These are phyloP conservation scores for Oncorhynchus gorbuscha DNA, from an alignment of 2,113 vertebrate genomes.

Conservation along the genomic window DNA sequence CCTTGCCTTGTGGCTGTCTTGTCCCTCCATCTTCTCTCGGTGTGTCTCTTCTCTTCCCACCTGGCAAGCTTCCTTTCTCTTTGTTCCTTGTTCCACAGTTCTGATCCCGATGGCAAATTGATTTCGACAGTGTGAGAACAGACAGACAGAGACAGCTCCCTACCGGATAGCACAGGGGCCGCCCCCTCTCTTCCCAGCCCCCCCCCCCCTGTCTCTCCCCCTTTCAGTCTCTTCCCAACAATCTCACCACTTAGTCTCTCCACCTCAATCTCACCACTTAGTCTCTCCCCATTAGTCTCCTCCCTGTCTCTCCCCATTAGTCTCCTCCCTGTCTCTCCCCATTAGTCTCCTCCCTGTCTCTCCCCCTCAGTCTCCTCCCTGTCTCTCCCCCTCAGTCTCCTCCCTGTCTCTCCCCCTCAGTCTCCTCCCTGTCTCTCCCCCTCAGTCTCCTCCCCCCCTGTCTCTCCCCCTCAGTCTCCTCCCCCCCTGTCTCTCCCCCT, in stretches of 20 bases:
- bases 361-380: neutral
- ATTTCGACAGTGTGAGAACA: conserved; percentile 99
- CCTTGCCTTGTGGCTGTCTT: conserved; percentile 67
- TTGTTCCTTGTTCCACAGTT: conserved; percentile 92
- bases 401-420: conserved; percentile 15
- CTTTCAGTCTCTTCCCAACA: no score
- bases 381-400: neutral
- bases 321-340: neutral
- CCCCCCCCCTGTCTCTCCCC: neutral
- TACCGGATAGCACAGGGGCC: conserved; percentile 77
- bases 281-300: neutral
- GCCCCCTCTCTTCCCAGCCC: neutral
- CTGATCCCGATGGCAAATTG: conserved; percentile 97
- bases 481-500: no score
- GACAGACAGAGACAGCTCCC: conserved; percentile 80
- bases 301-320: conserved; percentile 35
- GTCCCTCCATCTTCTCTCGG: conserved; percentile 77
- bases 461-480: no score
- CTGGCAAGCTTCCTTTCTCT: conserved; percentile 91
- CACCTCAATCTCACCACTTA: conserved; percentile 32
- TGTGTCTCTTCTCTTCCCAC: conserved; percentile 70
- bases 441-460: no score
- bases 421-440: no score
- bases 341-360: neutral
- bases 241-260: neutral